Base-by-base conservation (phyloP, 2,797 vertebrate species). In the Champsocephalus esox region DNA sequence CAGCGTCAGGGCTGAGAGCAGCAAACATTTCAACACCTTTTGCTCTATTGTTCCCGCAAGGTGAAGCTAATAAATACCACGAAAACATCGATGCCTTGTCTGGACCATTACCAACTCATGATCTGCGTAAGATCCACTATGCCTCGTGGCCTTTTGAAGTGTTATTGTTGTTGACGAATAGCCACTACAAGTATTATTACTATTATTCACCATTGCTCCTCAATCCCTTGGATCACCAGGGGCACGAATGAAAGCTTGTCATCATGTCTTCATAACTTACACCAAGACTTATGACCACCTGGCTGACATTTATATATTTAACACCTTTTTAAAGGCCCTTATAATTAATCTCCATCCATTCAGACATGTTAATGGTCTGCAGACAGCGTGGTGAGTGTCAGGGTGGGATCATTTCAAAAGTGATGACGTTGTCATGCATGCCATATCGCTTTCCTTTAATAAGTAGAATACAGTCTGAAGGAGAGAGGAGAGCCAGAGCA, bases 381-480 rank as follows among this genome's bases (percentile, higher is more conserved):
- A 67, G 77, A 84, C 75, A 76, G 75, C 10, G 4, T 1, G 58
- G 17, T 70, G 77, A 28, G 19, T 12, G 54, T 74, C 66, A 32
- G 72, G 49, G 66, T 60, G 9, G 32, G 45, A 63, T 81, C 14
- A 81, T 80, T 84, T 77, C 66, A 80, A 81, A 21, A 52, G 59
- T 19, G 9, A 32, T 58, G 75, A 75, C 9, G 50, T 51, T 19
- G 21, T 28, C 48, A 58, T n/a, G 58, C 57, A 28, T 24, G 48
- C 34, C 16, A 32, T 67, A 46, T 74, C 32, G 6, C 19, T 70
- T 71, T 46, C 43, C 45, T 50, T 5, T 71, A 28, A 24, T 82
- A 83, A 89, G 82, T 77, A 60, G 70, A 73, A 86, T 77, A 77
- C 61, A 58, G 70, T 60, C 68, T 87, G 80, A 80, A 12, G 52